A percentile compares a stretch with the other conserved stretches of the same genome.
Evolutionary conservation across 2,888 invertebrate genomes (phyloP).

Genomic region (Drosophila mimetica): DNA sequence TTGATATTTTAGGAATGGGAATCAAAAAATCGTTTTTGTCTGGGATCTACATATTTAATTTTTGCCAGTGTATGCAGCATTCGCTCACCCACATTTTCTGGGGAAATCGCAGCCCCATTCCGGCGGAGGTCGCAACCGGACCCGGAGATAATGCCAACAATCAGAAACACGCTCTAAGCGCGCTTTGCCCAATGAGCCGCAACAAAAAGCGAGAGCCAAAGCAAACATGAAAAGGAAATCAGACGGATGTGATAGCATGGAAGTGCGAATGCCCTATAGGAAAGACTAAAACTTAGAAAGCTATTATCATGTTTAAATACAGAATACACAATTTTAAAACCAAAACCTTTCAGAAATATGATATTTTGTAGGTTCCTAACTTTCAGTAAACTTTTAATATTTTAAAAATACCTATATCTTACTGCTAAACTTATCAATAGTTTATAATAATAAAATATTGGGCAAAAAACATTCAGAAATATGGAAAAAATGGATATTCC

Average conservation of each 20-base stretch:
- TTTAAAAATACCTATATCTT: no score
- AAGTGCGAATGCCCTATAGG: not conserved
- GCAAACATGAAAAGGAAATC: conserved; percentile 7
- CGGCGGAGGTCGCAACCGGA: not conserved
- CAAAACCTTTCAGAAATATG: no score
- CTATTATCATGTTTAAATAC: not conserved
- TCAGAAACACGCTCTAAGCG: conserved; percentile 39
- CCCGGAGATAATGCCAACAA: conserved; percentile 39
- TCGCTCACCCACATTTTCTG: not conserved
- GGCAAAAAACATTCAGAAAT: not conserved
- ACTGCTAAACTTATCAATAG: no score
- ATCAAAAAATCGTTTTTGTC: no score
- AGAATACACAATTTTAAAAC: not conserved
- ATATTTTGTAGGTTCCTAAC: no score
- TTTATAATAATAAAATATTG: not conserved
- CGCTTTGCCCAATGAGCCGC: conserved; percentile 38
- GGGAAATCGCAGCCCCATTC: not conserved
- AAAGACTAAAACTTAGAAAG: not conserved
- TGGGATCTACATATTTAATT: no score
- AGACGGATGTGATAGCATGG: not conserved
- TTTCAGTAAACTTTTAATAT: no score
- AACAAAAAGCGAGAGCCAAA: conserved; percentile 24
- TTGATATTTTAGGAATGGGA: no score
- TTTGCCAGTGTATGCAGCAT: conserved; percentile 11
- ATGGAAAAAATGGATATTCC: not conserved